Percentiles rank a stretch among this genome's conserved stretches.
These are phyloP conservation scores for Aphidius colemani DNA, from an alignment of 2,888 invertebrate species.

Conservation along the genomic window DNA sequence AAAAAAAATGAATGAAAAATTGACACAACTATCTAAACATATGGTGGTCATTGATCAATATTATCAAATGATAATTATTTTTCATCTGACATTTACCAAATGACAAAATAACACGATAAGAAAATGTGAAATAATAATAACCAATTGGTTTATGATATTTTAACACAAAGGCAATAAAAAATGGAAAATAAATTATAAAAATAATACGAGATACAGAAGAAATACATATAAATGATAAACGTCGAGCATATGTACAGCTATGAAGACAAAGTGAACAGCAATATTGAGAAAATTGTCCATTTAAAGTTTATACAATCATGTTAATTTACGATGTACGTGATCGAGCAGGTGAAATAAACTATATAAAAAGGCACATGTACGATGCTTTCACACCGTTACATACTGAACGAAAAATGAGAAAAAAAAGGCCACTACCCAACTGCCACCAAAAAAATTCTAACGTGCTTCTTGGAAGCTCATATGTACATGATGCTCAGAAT, in stretches of 20 bases:
- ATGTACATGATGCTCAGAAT: no score
- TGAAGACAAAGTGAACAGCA: conserved; percentile 19
- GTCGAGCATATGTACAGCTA: conserved; percentile 9
- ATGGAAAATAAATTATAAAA: conserved; percentile 4
- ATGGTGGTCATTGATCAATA: not conserved
- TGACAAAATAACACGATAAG: no score
- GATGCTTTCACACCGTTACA: no score
- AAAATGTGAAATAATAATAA: no score
- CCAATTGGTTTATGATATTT: no score
- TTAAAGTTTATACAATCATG: conserved; percentile 33
- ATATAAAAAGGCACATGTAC: no score
- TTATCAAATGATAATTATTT: not conserved
- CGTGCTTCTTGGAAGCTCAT: no score
- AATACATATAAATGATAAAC: conserved; percentile 25
- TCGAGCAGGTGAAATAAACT: conserved; percentile 35
- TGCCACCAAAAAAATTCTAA: no score
- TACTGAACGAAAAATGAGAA: no score
- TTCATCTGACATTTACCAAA: not conserved
- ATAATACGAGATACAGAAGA: not conserved
- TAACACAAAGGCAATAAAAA: not conserved
- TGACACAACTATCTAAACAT: not conserved
- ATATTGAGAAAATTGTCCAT: conserved; percentile 41
- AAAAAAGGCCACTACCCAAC: no score
- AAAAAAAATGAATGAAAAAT: not conserved
- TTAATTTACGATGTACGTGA: conserved; percentile 41